Conservation (phyloP, 2,888 invertebrate species). For the Cephonodes hylas region DNA sequence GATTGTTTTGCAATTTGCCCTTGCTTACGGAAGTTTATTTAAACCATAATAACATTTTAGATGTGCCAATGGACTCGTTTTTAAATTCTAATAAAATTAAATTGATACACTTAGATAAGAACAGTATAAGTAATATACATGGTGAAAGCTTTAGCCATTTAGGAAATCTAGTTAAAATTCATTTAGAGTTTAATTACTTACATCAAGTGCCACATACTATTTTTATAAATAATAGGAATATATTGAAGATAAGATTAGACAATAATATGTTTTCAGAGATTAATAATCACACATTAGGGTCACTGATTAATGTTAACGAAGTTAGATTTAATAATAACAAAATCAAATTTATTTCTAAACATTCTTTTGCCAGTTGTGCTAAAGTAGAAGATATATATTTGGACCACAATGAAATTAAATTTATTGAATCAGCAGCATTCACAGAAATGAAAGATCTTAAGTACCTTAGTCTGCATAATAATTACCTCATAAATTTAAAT, state of each 20-base stretch:
- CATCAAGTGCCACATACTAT: conserved; percentile 89
- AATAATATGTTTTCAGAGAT: conserved; percentile 90
- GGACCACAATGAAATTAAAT: conserved; percentile 91
- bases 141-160: conserved; percentile 89
- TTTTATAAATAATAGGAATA: conserved; percentile 87
- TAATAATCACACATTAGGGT: conserved; percentile 89
- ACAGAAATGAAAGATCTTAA: conserved; percentile 86
- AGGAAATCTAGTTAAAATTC: conserved; percentile 88
- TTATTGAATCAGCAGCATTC: conserved; percentile 90
- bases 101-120: conserved; percentile 91
- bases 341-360: conserved; percentile 86
- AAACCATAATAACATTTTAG: conserved; percentile 93
- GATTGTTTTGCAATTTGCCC: conserved; percentile 90
- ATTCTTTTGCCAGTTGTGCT: conserved; percentile 88
- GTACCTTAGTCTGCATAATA: conserved; percentile 92
- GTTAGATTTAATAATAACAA: conserved; percentile 92
- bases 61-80: conserved; percentile 91
- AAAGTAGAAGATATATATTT: conserved; percentile 90
- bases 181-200: conserved; percentile 92
- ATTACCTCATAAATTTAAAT: conserved; percentile 87
- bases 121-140: conserved; percentile 91
- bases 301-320: conserved; percentile 87
- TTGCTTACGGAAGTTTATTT: conserved; percentile 90
- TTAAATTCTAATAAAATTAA: conserved; percentile 89
- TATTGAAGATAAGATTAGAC: conserved; percentile 91